Evolutionary conservation across 2,113 vertebrate genomes (phyloP), one percentile per base, ranked within the genome.

Genomic region (Chloebia gouldiae): DNA sequence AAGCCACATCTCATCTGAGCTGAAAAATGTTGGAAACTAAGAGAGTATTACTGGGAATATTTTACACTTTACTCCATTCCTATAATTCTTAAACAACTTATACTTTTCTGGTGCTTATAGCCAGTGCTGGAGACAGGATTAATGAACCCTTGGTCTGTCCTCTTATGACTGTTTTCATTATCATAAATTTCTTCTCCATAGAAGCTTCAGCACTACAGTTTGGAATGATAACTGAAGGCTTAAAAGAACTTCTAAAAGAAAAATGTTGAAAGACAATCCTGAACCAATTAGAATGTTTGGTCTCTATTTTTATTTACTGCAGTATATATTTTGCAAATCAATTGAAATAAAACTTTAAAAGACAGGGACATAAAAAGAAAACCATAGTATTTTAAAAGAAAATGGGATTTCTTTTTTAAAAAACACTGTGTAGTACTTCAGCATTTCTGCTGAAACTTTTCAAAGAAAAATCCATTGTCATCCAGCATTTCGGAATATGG

Each of bases 381-480:
- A 39, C 50, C 3, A 30, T 44, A 4, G 1, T 61, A 37, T 90
- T 91, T 81, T 56, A 28, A 80, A 93, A 59, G 47, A 80, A 86
- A 82, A 47, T 0, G 1, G 51, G 2, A 0, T 33, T 76, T 54
- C 30, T 81, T 85, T 61, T 10, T 22, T 2, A 2, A 50, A 79
- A 90, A 63, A 24, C 49, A 30, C 13, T 33, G 2, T 77, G 45
- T 54, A 42, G 39, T 64, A 60, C 22, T 72, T 86, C n/a, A 69
- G 24, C 50, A 47, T 77, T 90, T 88, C 39, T 72, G 42, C n/a
- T 86, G 68, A 83, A 69, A 15, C 13, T 93, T 94, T 88, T 57
- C 37, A 35, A 88, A 86, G 42, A 27, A 70, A 76, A 86, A 57
- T 49, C 59, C 30, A 42, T 80, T 88, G 24, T 88, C 50, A 61